Base-by-base conservation (phyloP, 2,797 vertebrate species). In the Geotrypetes seraphini region DNA sequence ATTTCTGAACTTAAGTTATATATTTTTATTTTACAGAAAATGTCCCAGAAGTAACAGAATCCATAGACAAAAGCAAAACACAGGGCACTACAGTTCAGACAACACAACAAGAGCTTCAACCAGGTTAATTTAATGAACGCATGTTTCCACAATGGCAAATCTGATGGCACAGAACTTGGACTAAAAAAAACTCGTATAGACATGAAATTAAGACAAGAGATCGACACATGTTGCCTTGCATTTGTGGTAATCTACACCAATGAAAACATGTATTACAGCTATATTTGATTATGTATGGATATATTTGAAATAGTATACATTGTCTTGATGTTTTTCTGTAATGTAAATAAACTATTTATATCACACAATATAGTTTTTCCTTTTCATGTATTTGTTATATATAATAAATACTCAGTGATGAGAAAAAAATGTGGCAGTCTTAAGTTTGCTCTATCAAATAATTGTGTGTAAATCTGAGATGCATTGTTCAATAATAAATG, bases 261-360 rank as follows among this genome's bases (percentile, higher is more conserved):
- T 88, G 87, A 89, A 80, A 90, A 91, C 86, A 87, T 86, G 88
- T 92, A 91, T 77, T 78, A 89, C 87, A 89, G 87, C 90, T 92
- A 89, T 91, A 89, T 92, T 92, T 87, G 87, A 90, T 92, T 92
- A 92, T 90, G 89, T 91, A 91, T 92, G 90, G 87, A 91, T 95
- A 92, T 92, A 92, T 92, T 95, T 96, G 89, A 90, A 91, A 90
- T 94, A 96, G 92, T 94, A 92, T 90, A 91, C 88, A 89, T 92
- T 96, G 93, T 98, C 91, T 96, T 91, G 91, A 91, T 95, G 88
- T 95, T 91, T 94, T 97, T 97, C 92, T 97, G 95, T 98, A 96
- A 94, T 97, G 93, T 97, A 98, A 97, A 98, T 97, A 97, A 98
- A 97, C 94, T 94, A 97, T 98, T 98, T 98, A 97, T 97, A 98